Percentiles rank a stretch among this genome's conserved stretches.
Conservation (phyloP, 2,113 vertebrate species). For the Fulmarus glacialis region DNA sequence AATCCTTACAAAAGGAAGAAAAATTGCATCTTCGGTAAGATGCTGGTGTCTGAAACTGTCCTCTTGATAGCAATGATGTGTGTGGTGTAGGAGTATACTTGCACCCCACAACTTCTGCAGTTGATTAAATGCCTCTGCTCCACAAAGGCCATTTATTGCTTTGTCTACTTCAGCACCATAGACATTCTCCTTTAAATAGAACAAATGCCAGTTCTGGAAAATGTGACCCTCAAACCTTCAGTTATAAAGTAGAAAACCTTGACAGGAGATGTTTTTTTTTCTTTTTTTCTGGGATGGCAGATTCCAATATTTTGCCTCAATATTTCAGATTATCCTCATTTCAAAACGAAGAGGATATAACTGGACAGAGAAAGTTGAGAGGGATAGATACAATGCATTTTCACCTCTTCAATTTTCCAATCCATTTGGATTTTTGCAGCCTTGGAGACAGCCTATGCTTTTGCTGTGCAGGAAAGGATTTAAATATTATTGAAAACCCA, state of each 20-base stretch:
- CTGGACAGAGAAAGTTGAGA: not conserved
- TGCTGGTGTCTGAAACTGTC: not conserved
- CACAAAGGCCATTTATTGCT: not conserved
- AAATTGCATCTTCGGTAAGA: not conserved
- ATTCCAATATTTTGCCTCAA: not conserved
- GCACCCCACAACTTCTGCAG: not conserved
- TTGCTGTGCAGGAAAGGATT: conserved; percentile 29
- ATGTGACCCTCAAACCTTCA: not conserved
- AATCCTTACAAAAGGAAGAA: not conserved
- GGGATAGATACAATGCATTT: not conserved
- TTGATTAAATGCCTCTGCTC: not conserved
- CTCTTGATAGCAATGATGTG: not conserved
- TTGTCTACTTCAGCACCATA: not conserved
- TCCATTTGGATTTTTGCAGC: not conserved
- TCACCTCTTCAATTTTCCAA: not conserved
- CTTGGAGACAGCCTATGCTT: not conserved
- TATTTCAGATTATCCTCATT: not conserved
- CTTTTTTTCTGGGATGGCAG: not conserved
- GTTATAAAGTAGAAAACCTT: not conserved
- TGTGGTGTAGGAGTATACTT: not conserved
- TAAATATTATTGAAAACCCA: conserved; percentile 57
- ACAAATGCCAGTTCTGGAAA: not conserved
- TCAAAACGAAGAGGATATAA: not conserved
- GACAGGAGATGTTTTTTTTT: not conserved
- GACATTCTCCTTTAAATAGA: not conserved